Evolutionary conservation across 2,113 vertebrate species (phyloP), one percentile per base, ranked within the genome.

Genomic region (Paramisgurnus dabryanus): DNA sequence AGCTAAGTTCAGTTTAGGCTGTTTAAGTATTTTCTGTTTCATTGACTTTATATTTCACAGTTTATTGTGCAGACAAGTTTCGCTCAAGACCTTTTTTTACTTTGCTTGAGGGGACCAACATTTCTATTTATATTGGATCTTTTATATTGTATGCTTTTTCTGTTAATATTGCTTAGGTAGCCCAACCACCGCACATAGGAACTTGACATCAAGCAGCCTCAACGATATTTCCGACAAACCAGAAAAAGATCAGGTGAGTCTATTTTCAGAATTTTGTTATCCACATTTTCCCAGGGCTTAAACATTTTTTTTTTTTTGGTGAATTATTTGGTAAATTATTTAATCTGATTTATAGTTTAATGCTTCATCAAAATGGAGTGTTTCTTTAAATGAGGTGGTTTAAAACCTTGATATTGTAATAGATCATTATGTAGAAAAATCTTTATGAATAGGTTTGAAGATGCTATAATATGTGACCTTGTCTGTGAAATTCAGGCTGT

Each of bases 181-280:
- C 81, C 97, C 96, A 63, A 91, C 94, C 85, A 94, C 95, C 79
- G 75, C 96, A 15, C 96, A 95, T 81, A 93, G 94, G 82, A 95
- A 98, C 89, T 87, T 98, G 91, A 93, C 95, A 12, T 96, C 97
- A 81, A 95, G 93, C 89, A 98, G 96, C 83, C 86, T 98, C 86
- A 98, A 96, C 0, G 97, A 99, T 89, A 96, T 99, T 85, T 99
- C 97, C 0, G 97, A 98, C 90, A 98, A 98, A 83, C 97, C 97
- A 1, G 97, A 98, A 50, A 98, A 98, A 82, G 96, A 98, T 9
- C 97, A 98, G 94, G 97, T 99, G 88, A 93, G 95, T 81, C 8
- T 0, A 1, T 6, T 15, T 45, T 17, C 7, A 55, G 17, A 5
- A 39, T 22, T 68, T 18, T 65, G 49, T 3, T 71, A 49, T 50